Conservation (phyloP, 2,888 invertebrate genomes). For the Melanostoma mellinum region DNA sequence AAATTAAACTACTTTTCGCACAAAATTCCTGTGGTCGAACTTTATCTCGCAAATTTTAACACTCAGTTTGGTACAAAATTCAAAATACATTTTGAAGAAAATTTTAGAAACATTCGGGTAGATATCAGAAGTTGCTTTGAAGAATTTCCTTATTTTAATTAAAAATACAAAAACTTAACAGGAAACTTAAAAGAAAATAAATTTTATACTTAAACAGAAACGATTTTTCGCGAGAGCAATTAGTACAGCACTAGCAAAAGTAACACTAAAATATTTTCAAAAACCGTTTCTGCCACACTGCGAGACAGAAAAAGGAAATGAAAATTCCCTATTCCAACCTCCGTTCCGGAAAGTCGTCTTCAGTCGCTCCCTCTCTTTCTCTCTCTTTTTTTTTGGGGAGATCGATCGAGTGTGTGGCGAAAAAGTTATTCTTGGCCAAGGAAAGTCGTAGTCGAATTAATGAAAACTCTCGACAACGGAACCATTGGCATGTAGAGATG, state of each 20-base stretch:
- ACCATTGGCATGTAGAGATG: neutral
- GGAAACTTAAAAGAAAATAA: conserved; percentile 6
- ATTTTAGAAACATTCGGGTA: neutral
- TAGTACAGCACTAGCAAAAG: conserved; percentile 69
- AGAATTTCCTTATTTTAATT: neutral
- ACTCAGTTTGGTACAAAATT: conserved; percentile 41
- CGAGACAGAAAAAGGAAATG: conserved; percentile 42
- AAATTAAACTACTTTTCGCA: conserved; percentile 49
- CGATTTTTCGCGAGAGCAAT: conserved; percentile 64
- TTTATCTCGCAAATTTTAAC: conserved; percentile 45
- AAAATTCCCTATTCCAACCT: conserved; percentile 23
- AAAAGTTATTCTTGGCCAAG: conserved; percentile 71
- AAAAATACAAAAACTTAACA: conserved; percentile 6
- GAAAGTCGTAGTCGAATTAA: conserved; percentile 56
- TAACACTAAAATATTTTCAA: conserved; percentile 61
- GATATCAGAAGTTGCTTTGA: neutral
- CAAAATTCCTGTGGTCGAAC: conserved; percentile 40
- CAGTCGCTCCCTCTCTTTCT: neutral
- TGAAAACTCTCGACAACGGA: conserved; percentile 37
- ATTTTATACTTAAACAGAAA: conserved; percentile 5
- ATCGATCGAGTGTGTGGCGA: conserved; percentile 23
- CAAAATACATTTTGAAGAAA: conserved; percentile 48
- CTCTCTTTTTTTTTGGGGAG: neutral
- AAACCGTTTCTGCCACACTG: conserved; percentile 41
- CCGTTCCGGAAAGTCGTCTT: neutral